These are phyloP conservation scores for Leptarthrus brevirostris DNA, from an alignment of 2,888 invertebrate species.

Conservation along the genomic window DNA sequence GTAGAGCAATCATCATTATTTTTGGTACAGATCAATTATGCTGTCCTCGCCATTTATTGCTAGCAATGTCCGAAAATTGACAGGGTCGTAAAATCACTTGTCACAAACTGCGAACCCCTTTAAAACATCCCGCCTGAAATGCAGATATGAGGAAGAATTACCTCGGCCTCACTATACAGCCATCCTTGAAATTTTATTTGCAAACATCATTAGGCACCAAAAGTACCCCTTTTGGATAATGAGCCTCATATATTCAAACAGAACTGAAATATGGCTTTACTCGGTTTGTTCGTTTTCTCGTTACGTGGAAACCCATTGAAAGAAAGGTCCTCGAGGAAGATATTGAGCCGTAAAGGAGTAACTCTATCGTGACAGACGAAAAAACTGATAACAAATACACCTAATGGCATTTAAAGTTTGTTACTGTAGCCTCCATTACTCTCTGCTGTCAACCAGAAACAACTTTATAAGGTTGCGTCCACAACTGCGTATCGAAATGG, in stretches of 20 bases:
- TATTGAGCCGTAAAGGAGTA: constrained; percentile 37
- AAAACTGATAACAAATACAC: constrained; percentile 48
- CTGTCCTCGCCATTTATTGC: background rate
- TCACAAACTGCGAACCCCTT: background rate
- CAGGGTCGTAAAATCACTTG: constrained; percentile 22
- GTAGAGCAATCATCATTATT: constrained; percentile 39
- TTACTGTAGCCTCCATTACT: constrained; percentile 47
- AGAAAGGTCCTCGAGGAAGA: constrained; percentile 13
- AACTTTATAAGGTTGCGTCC: constrained; percentile 46
- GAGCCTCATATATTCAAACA: background rate
- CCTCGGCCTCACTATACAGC: background rate
- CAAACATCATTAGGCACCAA: constrained; percentile 42
- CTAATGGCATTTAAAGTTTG: constrained; percentile 49
- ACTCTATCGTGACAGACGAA: constrained; percentile 38
- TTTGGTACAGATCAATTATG: constrained; percentile 11
- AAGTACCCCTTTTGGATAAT: constrained; percentile 38
- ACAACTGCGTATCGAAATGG: constrained; percentile 1
- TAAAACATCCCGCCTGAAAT: too few relatives aligned
- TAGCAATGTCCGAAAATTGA: constrained; percentile 2
- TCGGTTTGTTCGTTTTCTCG: constrained; percentile 32
- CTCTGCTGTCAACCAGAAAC: constrained; percentile 43
- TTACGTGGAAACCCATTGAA: constrained; percentile 6
- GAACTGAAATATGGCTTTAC: background rate
- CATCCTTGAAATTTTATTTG: constrained; percentile 42
- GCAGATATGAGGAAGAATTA: background rate